These are phyloP conservation scores for Cinclus mexicanus DNA, from an alignment of 2,113 vertebrate species.

Conservation along the genomic window DNA sequence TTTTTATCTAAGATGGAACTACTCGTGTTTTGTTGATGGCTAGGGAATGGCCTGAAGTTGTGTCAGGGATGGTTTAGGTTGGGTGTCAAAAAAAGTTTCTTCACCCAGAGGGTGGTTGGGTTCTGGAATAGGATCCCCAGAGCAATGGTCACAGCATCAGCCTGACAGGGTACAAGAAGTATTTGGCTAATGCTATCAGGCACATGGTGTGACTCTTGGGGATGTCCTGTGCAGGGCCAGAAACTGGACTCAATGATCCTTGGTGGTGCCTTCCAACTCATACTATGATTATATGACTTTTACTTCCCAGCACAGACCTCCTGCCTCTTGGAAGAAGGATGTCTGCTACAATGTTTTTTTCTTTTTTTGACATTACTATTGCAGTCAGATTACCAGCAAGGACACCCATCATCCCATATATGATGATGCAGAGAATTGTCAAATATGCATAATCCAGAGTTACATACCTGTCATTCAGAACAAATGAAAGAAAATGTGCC, in stretches of 20 bases:
- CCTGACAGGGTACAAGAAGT: not conserved
- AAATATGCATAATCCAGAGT: not conserved
- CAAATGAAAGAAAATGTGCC: not conserved
- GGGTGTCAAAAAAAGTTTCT: not conserved
- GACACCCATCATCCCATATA: not conserved
- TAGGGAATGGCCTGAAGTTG: not conserved
- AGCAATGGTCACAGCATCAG: not conserved
- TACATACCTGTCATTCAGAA: not conserved
- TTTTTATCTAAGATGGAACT: not conserved
- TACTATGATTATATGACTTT: not conserved
- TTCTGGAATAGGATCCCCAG: not conserved
- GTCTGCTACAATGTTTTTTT: not conserved
- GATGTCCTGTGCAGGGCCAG: not conserved
- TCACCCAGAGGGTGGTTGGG: not conserved
- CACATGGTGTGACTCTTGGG: not conserved
- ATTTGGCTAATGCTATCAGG: not conserved
- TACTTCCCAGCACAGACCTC: not conserved
- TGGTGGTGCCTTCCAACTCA: not conserved
- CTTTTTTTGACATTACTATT: not conserved
- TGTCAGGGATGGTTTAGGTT: not conserved
- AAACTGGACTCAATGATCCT: accelerated
- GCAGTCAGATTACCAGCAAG: not conserved
- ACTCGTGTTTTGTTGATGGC: not conserved
- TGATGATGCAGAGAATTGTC: not conserved
- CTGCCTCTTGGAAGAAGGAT: not conserved